Evolutionary conservation across 2,113 vertebrate species (phyloP), one percentile per base, ranked within the genome.

Genomic region (Nicator chloris): DNA sequence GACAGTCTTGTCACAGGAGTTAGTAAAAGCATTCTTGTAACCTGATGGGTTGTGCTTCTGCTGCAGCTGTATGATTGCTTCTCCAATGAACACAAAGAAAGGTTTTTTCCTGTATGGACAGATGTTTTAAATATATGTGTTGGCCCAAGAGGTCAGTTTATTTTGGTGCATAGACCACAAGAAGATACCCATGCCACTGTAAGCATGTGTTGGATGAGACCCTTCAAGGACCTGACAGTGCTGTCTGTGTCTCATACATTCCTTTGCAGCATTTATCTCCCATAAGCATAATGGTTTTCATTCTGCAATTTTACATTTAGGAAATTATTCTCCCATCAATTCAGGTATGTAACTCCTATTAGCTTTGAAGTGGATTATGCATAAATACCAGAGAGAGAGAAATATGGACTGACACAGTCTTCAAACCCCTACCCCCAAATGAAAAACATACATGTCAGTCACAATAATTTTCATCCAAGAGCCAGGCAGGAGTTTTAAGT

Each of bases 381-480:
- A 73, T 89, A 90, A 94, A 90, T 88, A 78, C 57, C 30, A 70
- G 84, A 78, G 73, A 69, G 54, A 57, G 82, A 89, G 73, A 93
- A 89, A 93, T 79, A 71, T 5, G 28, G 60, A 91, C 64, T 93
- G 92, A 86, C 81, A 72, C 22, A 64, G 61, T 57, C 73, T 92
- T 86, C 9, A 2, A 63, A 75, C 50, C 50, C 28, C 47, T 33
- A 40, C 45, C 76, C 53, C 30, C 64, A 75, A 54, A 77, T 85
- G 70, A 76, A 96, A 94, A 92, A 53, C 69, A 82, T 40, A 39
- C 45, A 37, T 80, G 92, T 96, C 96, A 95, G 83, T 97, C 90
- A 92, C 33, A 21, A 17, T 73, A 40, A 86, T 94, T 96, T 94
- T 78, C 70, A 59, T 91, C 31, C 12, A 15, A 93, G 92, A 79